Evolutionary conservation across 2,113 vertebrate genomes (phyloP).

Genomic region (Heterotis niloticus): DNA sequence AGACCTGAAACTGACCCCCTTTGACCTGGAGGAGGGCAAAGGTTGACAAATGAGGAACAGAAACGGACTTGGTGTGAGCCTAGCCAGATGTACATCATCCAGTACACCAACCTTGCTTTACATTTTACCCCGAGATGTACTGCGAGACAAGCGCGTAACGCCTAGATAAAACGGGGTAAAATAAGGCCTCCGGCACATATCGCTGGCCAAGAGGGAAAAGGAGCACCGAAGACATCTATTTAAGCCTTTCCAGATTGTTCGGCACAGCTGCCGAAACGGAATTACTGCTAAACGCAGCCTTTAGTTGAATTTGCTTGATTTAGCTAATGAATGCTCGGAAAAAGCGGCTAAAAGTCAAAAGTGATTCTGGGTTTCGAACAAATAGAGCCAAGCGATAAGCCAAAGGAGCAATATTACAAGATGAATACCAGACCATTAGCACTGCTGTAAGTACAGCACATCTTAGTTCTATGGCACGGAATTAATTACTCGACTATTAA

Average conservation of each 20-base stretch:
- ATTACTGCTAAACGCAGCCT: neutral
- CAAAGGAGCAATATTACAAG: neutral
- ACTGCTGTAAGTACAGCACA: neutral
- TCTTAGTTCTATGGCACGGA: neutral
- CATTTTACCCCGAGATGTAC: neutral
- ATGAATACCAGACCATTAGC: neutral
- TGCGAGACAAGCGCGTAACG: neutral
- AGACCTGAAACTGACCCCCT: too few species aligned
- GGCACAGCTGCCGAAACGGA: neutral
- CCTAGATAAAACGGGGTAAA: neutral
- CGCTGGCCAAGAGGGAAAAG: neutral
- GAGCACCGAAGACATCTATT: neutral
- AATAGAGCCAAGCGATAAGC: slow-evolving; percentile 4
- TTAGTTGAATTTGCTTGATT: slow-evolving; percentile 16
- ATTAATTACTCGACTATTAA: neutral
- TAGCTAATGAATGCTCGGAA: slow-evolving; percentile 9
- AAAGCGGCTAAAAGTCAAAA: neutral
- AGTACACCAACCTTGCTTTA: too few species aligned
- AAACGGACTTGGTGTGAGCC: too few species aligned
- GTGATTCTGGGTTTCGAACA: neutral
- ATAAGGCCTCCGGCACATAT: neutral
- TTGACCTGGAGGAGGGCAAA: too few species aligned
- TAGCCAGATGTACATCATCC: too few species aligned
- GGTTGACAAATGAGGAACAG: too few species aligned
- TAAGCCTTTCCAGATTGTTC: neutral